phyloP scores from a whole-genome alignment of 30 jellyfish, hydroid and myxozoan species.

The Pseudorhiza aurosa region DNA sequence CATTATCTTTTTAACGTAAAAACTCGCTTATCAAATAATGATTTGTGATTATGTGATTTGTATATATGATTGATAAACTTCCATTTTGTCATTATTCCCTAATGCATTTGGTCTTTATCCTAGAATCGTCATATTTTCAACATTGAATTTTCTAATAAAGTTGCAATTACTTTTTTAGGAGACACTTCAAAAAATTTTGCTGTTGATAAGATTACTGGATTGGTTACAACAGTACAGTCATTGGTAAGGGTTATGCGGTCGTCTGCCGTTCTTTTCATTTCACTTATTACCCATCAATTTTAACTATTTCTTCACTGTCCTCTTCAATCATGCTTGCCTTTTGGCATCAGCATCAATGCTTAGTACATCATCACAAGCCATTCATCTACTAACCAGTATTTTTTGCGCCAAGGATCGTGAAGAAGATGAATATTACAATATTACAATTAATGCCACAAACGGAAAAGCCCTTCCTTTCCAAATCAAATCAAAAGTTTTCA shows the following conservation, averaged over 20 bases:
- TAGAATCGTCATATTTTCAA: too few relatives aligned
- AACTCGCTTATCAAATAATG: neutral
- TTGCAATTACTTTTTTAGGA: too few relatives aligned
- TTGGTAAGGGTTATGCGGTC: constrained; percentile 44
- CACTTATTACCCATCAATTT: neutral
- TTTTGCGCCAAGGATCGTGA: constrained; percentile 50
- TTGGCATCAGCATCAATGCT: too few relatives aligned
- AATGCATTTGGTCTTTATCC: too few relatives aligned
- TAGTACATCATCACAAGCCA: too few relatives aligned
- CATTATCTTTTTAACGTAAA: neutral
- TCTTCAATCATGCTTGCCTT: too few relatives aligned
- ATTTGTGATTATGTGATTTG: neutral
- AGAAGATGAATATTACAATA: constrained; percentile 28
- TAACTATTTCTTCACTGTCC: neutral
- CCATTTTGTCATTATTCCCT: neutral
- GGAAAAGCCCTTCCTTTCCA: neutral
- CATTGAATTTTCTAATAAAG: too few relatives aligned
- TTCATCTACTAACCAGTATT: too few relatives aligned
- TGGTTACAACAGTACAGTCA: constrained; percentile 4
- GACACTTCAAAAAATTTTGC: neutral
- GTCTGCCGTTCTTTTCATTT: neutral
- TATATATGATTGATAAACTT: neutral
- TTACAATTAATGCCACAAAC: constrained; percentile 34
- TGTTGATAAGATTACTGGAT: constrained; percentile 21
- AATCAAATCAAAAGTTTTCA: constrained; percentile 2